Conservation (phyloP, 2,888 invertebrate species). For the Stenodera caucasica region DNA sequence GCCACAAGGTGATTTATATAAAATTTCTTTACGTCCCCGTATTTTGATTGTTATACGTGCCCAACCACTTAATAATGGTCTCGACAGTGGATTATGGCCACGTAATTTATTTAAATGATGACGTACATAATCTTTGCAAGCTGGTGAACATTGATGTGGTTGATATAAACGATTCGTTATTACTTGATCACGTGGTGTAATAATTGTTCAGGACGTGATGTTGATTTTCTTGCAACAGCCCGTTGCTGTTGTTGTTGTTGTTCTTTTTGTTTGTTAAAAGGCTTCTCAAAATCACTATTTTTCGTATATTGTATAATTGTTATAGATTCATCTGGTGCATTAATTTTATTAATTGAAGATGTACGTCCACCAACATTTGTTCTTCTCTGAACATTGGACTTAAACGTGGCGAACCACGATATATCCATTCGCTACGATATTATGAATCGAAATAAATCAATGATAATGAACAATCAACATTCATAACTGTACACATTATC, state of each 20-base stretch:
- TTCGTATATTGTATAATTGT: slow-evolving; percentile 79
- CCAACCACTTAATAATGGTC: slow-evolving; percentile 87
- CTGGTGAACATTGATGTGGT: slow-evolving; percentile 67
- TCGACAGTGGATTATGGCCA: slow-evolving; percentile 78
- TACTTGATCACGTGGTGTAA: slow-evolving; percentile 62
- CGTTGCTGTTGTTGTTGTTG: slow-evolving; percentile 46
- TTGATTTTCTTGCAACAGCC: slow-evolving; percentile 74
- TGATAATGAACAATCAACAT: slow-evolving; percentile 88
- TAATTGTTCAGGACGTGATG: slow-evolving; percentile 61
- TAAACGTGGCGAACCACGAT: slow-evolving; percentile 88
- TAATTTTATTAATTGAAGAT: slow-evolving; percentile 36
- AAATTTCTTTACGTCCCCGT: slow-evolving; percentile 61
- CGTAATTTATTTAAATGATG: slow-evolving; percentile 66
- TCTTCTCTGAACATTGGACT: slow-evolving; percentile 56
- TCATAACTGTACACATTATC: slow-evolving; percentile 74
- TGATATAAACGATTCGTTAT: slow-evolving; percentile 56
- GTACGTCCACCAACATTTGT: slow-evolving; percentile 41
- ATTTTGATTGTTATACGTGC: slow-evolving; percentile 66
- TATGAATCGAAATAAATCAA: slow-evolving; percentile 80
- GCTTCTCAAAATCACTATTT: slow-evolving; percentile 49
- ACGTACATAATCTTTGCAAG: slow-evolving; percentile 60
- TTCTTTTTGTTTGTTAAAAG: too few relatives aligned
- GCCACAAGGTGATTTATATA: slow-evolving; percentile 77
- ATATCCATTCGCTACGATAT: slow-evolving; percentile 87
- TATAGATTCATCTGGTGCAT: slow-evolving; percentile 52